Conservation (phyloP, 2,888 invertebrate species). For the Esperia sulphurella region DNA sequence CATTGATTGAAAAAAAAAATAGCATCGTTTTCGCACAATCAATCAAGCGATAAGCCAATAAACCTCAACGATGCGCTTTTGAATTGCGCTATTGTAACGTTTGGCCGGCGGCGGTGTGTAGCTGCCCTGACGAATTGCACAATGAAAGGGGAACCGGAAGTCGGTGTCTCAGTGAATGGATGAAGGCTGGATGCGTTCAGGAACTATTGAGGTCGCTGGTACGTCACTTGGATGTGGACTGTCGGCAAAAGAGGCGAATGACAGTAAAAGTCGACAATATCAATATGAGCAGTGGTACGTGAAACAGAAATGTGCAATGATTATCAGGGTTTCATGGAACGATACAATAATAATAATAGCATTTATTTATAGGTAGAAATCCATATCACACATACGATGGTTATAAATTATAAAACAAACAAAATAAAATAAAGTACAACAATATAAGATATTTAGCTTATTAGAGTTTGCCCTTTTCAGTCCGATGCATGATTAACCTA, state of each 20-base stretch:
- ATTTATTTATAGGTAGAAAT: no score
- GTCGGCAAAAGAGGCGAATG: slow-evolving; percentile 31
- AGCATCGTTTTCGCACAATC: slow-evolving; percentile 72
- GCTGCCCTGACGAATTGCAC: slow-evolving; percentile 67
- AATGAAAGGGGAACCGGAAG: slow-evolving; percentile 73
- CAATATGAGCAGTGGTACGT: background rate
- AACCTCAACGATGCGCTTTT: slow-evolving; percentile 80
- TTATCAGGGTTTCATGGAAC: no score
- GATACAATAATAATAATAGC: no score
- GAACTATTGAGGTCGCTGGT: slow-evolving; percentile 61
- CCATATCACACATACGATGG: no score
- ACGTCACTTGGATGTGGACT: slow-evolving; percentile 31
- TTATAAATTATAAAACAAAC: no score
- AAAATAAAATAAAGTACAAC: no score
- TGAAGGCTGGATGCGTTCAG: slow-evolving; percentile 49
- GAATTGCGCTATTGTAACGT: slow-evolving; percentile 61
- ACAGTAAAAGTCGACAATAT: background rate
- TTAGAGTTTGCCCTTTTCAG: no score
- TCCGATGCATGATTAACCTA: no score
- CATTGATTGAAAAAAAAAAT: slow-evolving; percentile 39
- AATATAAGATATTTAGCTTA: no score
- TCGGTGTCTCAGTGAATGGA: slow-evolving; percentile 66
- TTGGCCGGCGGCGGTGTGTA: slow-evolving; percentile 66
- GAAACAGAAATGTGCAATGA: no score
- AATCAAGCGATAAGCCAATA: slow-evolving; percentile 80